Evolutionary conservation across 2,797 vertebrate genomes (phyloP).

Genomic region (Tragelaphus eurycerus): DNA sequence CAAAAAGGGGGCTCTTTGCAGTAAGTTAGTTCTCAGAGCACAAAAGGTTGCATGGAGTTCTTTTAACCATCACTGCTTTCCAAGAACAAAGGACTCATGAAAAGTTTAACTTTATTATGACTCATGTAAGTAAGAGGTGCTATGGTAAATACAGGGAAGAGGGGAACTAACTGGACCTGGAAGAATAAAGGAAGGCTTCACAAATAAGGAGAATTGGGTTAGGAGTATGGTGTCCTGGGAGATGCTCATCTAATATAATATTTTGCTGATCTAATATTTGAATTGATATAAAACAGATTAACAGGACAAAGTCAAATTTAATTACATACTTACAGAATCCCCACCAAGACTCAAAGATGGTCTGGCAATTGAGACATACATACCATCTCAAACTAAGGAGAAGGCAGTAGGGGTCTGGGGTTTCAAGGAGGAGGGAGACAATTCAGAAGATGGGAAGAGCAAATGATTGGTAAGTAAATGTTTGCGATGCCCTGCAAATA

Average conservation of each 20-base stretch:
- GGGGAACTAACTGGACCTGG: background rate
- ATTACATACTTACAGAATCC: background rate
- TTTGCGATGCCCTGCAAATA: background rate
- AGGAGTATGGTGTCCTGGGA: background rate
- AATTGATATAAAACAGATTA: background rate
- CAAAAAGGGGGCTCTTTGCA: background rate
- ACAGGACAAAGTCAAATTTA: background rate
- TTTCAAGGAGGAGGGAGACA: background rate
- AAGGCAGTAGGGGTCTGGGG: background rate
- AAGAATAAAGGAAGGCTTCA: background rate
- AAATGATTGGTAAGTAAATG: background rate
- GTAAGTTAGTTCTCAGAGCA: background rate
- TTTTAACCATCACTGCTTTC: background rate
- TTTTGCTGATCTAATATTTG: background rate
- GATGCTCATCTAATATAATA: background rate
- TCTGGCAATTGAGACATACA: background rate
- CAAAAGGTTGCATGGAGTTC: background rate
- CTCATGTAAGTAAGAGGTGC: background rate
- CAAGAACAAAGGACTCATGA: background rate
- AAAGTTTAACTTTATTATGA: background rate
- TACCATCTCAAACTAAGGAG: background rate
- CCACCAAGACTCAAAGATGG: background rate
- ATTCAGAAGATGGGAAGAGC: background rate
- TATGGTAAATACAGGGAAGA: background rate
- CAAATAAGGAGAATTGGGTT: background rate